Evolutionary conservation across 2,113 vertebrate species (phyloP), one percentile per base, ranked within the genome.

Genomic region (Alethe castanea): DNA sequence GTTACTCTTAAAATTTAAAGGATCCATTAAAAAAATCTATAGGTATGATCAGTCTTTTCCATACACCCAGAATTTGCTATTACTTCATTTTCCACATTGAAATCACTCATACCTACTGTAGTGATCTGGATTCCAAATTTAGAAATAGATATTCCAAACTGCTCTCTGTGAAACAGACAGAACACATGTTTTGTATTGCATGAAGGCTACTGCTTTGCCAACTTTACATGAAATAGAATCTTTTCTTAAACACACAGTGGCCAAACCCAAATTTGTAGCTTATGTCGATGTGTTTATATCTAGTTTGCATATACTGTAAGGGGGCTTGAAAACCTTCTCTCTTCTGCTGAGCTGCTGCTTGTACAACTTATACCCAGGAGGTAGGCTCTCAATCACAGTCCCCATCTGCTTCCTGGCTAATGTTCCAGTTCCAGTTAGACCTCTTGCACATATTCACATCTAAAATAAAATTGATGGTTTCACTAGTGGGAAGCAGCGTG

Each of bases 391-490:
- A 81, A 87, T 96, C 96, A 92, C 82, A 87, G 57, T 71, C 73
- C 57, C 95, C 96, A 96, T 97, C 96, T 97, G 94, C 59, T 97
- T 79, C 90, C 85, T 95, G 81, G 90, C 77, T 93, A 70, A 81
- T 57, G 72, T 87, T 88, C 73, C 93, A 91, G 38, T 77, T 94
- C 53, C 36, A 79, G 62, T 78, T 50, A 80, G 82, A 85, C 73
- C 44, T 92, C 81, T 78, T 90, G 77, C 83, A 89, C 69, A 38
- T 81, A 86, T n/a, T 91, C 80, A 79, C 77, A 76, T 94, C 88
- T 72, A 52, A 71, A 90, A 81, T 47, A 83, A 93, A 95, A 96
- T 66, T 22, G 81, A 95, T 95, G 89, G 64, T 81, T 81, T 95
- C 83, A 33, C 77, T 81, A 64, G n/a, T 86, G 91, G 69, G 83